phyloP scores from a whole-genome alignment of 2,888 invertebrate genomes.

The Platycheirus albimanus region DNA sequence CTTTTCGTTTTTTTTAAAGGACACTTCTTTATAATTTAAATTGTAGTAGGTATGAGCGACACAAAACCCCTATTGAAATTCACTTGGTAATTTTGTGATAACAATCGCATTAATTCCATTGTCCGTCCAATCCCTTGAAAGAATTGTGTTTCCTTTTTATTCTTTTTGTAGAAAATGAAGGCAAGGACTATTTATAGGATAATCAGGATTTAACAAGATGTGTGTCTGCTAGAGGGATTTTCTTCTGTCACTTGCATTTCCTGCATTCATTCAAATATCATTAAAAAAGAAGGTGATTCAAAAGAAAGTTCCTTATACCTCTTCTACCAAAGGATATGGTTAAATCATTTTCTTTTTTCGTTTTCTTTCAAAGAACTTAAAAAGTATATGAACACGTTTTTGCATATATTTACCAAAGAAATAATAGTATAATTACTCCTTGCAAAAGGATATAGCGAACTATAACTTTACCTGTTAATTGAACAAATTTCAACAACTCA shows the following conservation, averaged over 20 bases:
- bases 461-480: constrained; percentile 30
- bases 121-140: background rate
- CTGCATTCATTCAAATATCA: constrained; percentile 14
- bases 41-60: background rate
- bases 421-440: constrained; percentile 1
- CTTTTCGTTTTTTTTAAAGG: too few species aligned
- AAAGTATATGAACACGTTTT: background rate
- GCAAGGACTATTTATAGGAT: constrained; percentile 22
- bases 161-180: background rate
- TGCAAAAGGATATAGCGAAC: constrained; percentile 14
- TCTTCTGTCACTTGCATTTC: constrained; percentile 21
- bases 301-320: background rate
- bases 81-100: constrained; percentile 19
- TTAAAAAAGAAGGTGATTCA: constrained; percentile 12
- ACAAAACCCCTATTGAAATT: background rate
- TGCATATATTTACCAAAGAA: constrained; percentile 1
- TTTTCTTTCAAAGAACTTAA: background rate
- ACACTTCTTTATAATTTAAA: background rate
- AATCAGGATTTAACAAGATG: background rate
- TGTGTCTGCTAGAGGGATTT: background rate
- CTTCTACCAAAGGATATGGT: too few species aligned
- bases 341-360: background rate
- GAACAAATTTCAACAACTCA: constrained; percentile 6
- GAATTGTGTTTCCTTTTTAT: constrained; percentile 6
- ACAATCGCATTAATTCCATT: constrained; percentile 19